Evolutionary conservation across 2,888 invertebrate species (phyloP), one percentile per base, ranked within the genome.

Genomic region (Mythimna pallens): DNA sequence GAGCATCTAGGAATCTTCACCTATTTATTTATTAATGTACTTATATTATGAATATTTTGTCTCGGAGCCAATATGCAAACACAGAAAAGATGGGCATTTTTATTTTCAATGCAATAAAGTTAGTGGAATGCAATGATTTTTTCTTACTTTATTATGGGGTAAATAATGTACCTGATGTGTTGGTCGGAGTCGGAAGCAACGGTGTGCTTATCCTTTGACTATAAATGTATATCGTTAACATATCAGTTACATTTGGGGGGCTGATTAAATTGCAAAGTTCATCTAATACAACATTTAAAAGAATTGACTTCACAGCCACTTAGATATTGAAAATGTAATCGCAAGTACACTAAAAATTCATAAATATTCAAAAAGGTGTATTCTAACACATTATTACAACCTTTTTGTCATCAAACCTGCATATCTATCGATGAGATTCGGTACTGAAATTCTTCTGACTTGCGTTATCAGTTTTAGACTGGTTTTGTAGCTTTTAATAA

Each of bases 41-140:
- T 43, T 77, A 54, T 57, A 59, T n/a, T 65, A 81, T 47, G 34
- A 52, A 75, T 65, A 57, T 66, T 52, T 67, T 81, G 65, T 65
- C 69, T 70, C 78, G 70, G 30, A 69, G 82, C 40, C 82, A 66
- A 61, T 62, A 57, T 52, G 30, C 30, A 47, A 55, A 65, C 55
- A 68, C 30, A 43, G 43, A 22, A 34, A 62, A 65, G 55, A n/a
- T 64, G 47, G 22, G 36, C 34, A 74, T 61, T 58, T 69, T 69
- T 47, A 66, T 70, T 80, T 34, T 55, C 75, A 70, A 70, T 65
- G 55, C 54, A 75, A 70, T 81, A 75, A 57, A 70, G 59, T 58
- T 83, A 83, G 58, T 81, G 80, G 80, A 81, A 81, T 81, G 80
- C 84, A 81, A 81, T 73, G 63, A 69, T 65, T 67, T 64, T 20